Evolutionary conservation across 1,140 invertebrate genomes (phyloP), one percentile per base, ranked within the genome.

Genomic region (Aphidius ervi): DNA sequence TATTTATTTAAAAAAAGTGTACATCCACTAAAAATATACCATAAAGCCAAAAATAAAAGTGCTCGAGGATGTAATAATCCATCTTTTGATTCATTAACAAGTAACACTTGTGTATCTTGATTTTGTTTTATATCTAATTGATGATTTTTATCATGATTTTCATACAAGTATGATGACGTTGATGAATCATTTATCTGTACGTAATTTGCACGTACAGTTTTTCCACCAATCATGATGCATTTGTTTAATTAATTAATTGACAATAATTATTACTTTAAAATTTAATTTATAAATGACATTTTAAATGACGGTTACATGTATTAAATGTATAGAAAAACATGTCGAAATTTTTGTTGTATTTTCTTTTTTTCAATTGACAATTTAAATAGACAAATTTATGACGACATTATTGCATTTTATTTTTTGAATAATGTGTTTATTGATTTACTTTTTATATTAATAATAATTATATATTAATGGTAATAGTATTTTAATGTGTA

Each of bases 1-100:
- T 92, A 92, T 73, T 93, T 93, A 76, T 93, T 93, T 31, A 92
- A 76, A 75, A 93, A 93, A 46, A 93, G 78, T 6, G 91, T 93
- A 70, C 85, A 87, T 6, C 86, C 87, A 72, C 88, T 91, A 70
- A 91, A 91, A 64, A 91, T 81, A 67, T 91, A 92, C 89, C 90
- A 92, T 42, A 91, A 72, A 31, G 86, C 74, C 9, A 92, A 77
- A 71, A 91, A 90, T 60, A 85, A 72, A 37, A 91, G 74, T 2
- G 88, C 89, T 68, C 87, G 72, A 6, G 85, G 70, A 72, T 88
- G 87, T n/a, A 78, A 73, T 23, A 88, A 71, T 39, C 85, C 85
- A 59, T 77, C 80, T 64, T 79, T 81, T 4, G 68, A 66, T 48
- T 77, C 67, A 6, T 43, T 69, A 4, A 65, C 68, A 10, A 78